Evolutionary conservation across 2,888 invertebrate species (phyloP).

Genomic region (Sussaba pulchella): DNA sequence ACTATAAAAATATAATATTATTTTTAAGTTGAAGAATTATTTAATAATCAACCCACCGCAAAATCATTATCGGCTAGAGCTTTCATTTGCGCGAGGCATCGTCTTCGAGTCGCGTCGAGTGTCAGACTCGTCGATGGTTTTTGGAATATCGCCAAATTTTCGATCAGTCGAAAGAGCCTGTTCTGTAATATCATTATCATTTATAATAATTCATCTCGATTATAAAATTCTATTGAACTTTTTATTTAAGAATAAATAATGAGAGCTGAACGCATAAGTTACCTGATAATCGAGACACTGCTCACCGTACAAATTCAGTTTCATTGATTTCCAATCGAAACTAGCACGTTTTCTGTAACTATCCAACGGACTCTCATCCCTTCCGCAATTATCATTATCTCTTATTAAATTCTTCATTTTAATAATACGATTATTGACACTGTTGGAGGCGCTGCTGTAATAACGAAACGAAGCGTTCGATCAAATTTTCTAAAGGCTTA

Average conservation of each 20-base stretch:
- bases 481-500: too few relatives aligned
- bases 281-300: constrained; percentile 92
- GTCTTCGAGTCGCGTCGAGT: constrained; percentile 90
- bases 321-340: constrained; percentile 95
- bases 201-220: constrained; percentile 40
- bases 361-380: constrained; percentile 89
- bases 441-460: not conserved
- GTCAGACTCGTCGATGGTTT: constrained; percentile 86
- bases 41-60: too few relatives aligned
- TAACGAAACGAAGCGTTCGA: too few relatives aligned
- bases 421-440: not conserved
- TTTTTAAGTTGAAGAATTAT: too few relatives aligned
- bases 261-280: too few relatives aligned
- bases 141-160: constrained; percentile 91
- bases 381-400: constrained; percentile 86
- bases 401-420: constrained; percentile 86
- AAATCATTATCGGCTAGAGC: constrained; percentile 69
- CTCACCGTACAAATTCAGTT: constrained; percentile 92
- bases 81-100: constrained; percentile 75
- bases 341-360: constrained; percentile 91
- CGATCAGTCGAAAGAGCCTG: constrained; percentile 91
- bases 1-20: constrained; percentile 12
- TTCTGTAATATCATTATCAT: constrained; percentile 85
- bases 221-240: not conserved
- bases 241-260: too few relatives aligned